Conservation (phyloP, 2,888 invertebrate species). For the Plemyria rubiginata region DNA sequence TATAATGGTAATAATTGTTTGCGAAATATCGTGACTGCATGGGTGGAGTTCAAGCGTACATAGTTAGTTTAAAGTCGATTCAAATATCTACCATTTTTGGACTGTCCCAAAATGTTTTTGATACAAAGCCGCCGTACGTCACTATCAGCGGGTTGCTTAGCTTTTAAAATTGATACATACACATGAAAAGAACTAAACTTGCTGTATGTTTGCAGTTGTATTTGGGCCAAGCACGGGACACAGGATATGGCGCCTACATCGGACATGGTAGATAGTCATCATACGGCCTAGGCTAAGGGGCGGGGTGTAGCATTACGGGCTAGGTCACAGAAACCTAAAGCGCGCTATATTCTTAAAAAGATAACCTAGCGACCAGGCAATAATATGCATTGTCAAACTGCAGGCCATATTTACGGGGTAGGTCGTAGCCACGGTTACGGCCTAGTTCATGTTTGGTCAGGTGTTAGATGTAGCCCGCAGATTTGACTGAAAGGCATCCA, state of each 20-base stretch:
- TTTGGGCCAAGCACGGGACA: slow-evolving; percentile 25
- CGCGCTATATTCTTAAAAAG: too few species aligned
- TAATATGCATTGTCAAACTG: too few species aligned
- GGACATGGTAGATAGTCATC: slow-evolving; percentile 29
- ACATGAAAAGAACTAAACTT: slow-evolving; percentile 21
- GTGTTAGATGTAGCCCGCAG: slow-evolving; percentile 14
- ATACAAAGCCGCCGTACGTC: slow-evolving; percentile 57
- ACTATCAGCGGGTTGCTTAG: slow-evolving; percentile 61
- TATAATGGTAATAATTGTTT: background rate
- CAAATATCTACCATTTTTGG: background rate
- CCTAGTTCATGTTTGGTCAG: background rate
- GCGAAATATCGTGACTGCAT: too few species aligned
- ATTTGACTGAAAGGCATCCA: slow-evolving; percentile 6
- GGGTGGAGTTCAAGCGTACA: background rate
- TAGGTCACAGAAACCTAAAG: slow-evolving; percentile 4
- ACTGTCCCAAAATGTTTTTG: background rate
- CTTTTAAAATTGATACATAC: slow-evolving; percentile 1
- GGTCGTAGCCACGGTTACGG: background rate
- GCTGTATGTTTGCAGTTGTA: slow-evolving; percentile 33
- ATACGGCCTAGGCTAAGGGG: slow-evolving; percentile 9
- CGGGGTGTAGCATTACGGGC: background rate
- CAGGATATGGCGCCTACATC: slow-evolving; percentile 25
- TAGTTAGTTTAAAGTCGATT: background rate
- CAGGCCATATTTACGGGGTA: background rate
- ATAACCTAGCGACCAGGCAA: too few species aligned